These are phyloP conservation scores for Torymus tubicola DNA, from an alignment of 2,888 invertebrate species.

Conservation along the genomic window DNA sequence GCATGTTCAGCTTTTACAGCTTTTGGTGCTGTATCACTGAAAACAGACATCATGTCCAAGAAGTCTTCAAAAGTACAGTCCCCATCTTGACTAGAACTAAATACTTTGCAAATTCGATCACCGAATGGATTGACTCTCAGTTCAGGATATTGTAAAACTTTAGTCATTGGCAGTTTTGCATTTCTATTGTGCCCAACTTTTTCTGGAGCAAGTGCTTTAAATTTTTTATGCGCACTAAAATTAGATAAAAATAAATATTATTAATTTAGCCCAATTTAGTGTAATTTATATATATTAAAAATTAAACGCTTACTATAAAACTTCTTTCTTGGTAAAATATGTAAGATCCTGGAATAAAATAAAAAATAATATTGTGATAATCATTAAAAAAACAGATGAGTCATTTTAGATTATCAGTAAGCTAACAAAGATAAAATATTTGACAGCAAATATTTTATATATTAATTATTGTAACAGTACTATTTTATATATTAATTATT, in stretches of 20 bases:
- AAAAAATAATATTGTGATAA: conserved; percentile 35
- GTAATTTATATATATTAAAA: conserved; percentile 14
- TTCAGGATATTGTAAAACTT: conserved; percentile 91
- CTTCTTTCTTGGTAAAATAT: conserved; percentile 95
- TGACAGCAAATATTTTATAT: too few species aligned
- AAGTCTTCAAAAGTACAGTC: conserved; percentile 97
- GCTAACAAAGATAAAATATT: too few species aligned
- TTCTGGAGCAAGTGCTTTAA: conserved; percentile 92
- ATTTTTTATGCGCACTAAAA: conserved; percentile 91
- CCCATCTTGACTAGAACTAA: conserved; percentile 91
- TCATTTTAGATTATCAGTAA: too few species aligned
- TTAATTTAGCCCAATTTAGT: too few species aligned
- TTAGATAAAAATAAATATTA: conserved; percentile 34
- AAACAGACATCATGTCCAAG: conserved; percentile 97
- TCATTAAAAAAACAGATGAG: too few species aligned
- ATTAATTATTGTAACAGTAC: too few species aligned
- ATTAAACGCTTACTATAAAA: conserved; percentile 85
- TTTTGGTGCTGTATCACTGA: conserved; percentile 93
- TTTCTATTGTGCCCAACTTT: conserved; percentile 93
- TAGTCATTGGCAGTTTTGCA: conserved; percentile 89
- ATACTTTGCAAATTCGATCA: conserved; percentile 94
- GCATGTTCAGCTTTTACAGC: conserved; percentile 97
- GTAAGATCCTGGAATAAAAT: conserved; percentile 87
- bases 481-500: neutral
- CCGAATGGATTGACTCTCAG: conserved; percentile 93